Base-by-base conservation (phyloP, 2,888 invertebrate species). In the Acleris literana region DNA sequence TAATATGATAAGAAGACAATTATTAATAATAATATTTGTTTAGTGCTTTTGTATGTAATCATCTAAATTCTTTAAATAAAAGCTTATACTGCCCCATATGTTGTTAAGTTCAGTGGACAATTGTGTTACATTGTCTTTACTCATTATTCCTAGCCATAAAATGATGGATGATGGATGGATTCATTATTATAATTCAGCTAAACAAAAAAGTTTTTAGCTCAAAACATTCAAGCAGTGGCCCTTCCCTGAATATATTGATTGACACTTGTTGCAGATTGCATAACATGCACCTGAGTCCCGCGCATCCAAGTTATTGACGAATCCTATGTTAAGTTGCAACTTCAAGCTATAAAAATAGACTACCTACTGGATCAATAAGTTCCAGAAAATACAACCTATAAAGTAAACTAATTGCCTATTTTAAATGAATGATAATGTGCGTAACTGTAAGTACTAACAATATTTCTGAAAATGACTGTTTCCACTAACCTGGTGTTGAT, bases 401-500 rank as follows among this genome's bases (percentile, higher is more conserved):
- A 20, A 61, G 46, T 65, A 33, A 17, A 56, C 18, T 52, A 7
- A 22, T 33, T 18, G 44, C 20, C 39, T 17, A 11, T 44, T 61
- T 18, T 25, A n/a, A 64, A n/a, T 13, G 1, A 48, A 16, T 56
- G 29, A 25, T 44, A 11, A 43, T 22, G 39, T 22, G 25, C 39
- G 13, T 39, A 39, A 13, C 13, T 39, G 13, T 39, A 39, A 13
- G 39, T 39, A 13, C 39, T 4, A 4, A 39, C 39, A 39, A 39
- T 13, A 39, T 39, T 39, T 39, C 39, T 39, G 39, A 39, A 39
- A 44, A 22, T 20, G 20, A 29, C 16, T 29, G 39, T 22, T 48
- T 43, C 44, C 7, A 71, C 71, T 87, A 92, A 97, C 97, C 96
- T 89, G 96, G 94, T 83, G 95, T 94, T 79, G 94, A 93, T 83